A percentile compares a stretch with the other conserved stretches of the same genome.
These are phyloP conservation scores for Ophion costatus DNA, from an alignment of 2,888 invertebrate species.

Conservation along the genomic window DNA sequence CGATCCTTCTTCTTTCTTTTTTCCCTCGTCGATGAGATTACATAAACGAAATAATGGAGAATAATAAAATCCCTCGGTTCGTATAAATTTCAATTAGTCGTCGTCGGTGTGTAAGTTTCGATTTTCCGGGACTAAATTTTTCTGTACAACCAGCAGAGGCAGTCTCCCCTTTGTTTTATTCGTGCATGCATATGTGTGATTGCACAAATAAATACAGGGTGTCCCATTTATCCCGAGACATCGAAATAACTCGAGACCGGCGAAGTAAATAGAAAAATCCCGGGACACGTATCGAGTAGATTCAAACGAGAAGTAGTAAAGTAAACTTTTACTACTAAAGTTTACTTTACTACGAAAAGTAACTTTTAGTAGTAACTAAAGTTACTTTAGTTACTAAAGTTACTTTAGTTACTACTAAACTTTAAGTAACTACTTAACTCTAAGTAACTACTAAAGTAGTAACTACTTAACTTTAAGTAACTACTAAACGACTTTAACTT, in stretches of 20 bases:
- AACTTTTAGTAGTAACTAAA: too few species aligned
- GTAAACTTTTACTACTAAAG: too few species aligned
- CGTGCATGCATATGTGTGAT: not conserved
- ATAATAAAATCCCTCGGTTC: constrained; percentile 6
- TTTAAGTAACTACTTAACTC: too few species aligned
- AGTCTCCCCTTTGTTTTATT: not conserved
- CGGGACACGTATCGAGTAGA: too few species aligned
- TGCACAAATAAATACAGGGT: not conserved
- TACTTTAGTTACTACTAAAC: too few species aligned
- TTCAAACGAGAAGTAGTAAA: too few species aligned
- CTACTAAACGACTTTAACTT: too few species aligned
- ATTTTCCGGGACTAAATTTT: not conserved
- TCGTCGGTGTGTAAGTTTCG: not conserved
- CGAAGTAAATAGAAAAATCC: not conserved
- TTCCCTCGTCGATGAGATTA: constrained; percentile 30
- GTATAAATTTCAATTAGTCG: constrained; percentile 33
- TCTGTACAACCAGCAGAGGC: not conserved
- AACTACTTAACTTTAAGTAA: too few species aligned
- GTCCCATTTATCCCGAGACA: not conserved
- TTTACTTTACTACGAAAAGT: too few species aligned
- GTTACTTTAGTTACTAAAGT: too few species aligned
- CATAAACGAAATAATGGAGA: constrained; percentile 27
- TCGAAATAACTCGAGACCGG: not conserved
- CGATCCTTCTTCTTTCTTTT: constrained; percentile 9
- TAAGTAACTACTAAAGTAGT: too few species aligned